Evolutionary conservation across 2,797 vertebrate species (phyloP).

Genomic region (Rhynchotus rufescens): DNA sequence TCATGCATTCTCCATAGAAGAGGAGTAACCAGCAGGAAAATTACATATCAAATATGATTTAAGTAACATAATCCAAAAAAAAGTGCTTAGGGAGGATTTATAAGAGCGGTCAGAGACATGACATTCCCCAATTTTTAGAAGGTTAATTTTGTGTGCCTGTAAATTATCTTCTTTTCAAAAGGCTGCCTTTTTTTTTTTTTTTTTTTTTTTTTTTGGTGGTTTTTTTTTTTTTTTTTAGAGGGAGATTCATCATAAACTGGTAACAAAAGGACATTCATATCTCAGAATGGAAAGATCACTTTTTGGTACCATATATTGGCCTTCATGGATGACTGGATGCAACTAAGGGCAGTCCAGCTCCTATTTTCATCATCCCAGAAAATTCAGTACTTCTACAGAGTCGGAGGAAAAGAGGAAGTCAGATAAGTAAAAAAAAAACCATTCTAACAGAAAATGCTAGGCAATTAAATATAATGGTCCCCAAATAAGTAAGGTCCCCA

Average conservation of each 20-base stretch:
- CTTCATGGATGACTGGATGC: not conserved
- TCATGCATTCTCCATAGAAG: not conserved
- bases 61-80: not conserved
- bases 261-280: not conserved
- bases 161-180: not conserved
- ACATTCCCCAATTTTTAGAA: not conserved
- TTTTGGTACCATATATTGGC: not conserved
- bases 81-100: not conserved
- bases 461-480: not conserved
- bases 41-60: not conserved
- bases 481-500: not conserved
- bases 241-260: not conserved
- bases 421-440: not conserved
- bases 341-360: not conserved
- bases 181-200: not conserved
- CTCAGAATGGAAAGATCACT: not conserved
- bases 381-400: not conserved
- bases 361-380: not conserved
- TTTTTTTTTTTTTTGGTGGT: not conserved
- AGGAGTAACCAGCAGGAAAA: not conserved
- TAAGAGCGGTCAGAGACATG: not conserved
- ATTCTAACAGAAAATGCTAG: not conserved
- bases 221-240: not conserved
- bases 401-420: not conserved
- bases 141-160: not conserved